These are phyloP conservation scores for Watersipora subatra DNA, from an alignment of 1,140 invertebrate genomes.

Conservation along the genomic window DNA sequence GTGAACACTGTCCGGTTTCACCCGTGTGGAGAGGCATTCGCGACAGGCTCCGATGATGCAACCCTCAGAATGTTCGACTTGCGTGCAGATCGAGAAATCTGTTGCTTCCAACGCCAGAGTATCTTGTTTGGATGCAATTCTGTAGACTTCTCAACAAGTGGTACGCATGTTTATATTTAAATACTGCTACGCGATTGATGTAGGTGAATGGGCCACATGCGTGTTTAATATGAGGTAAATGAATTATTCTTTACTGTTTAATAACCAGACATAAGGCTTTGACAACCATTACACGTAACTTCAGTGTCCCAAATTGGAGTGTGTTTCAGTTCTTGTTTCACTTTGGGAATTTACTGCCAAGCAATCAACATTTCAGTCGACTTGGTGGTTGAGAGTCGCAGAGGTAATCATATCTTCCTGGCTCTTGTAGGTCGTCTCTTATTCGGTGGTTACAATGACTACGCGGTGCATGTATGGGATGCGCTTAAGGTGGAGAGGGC, in stretches of 20 bases:
- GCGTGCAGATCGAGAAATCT: slow-evolving; percentile 91
- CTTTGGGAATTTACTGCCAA: too few species aligned
- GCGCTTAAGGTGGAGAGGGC: slow-evolving; percentile 82
- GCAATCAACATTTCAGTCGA: too few species aligned
- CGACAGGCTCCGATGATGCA: slow-evolving; percentile 93
- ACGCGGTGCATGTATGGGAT: slow-evolving; percentile 98
- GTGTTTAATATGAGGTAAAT: too few species aligned
- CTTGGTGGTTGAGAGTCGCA: too few species aligned
- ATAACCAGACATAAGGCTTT: too few species aligned
- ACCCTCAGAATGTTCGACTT: slow-evolving; percentile 92
- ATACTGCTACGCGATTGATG: too few species aligned
- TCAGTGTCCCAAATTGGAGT: too few species aligned
- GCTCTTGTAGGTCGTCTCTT: slow-evolving; percentile 67
- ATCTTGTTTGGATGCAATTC: slow-evolving; percentile 97
- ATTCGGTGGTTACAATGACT: slow-evolving; percentile 98
- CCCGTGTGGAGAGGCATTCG: slow-evolving; percentile 97
- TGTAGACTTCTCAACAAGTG: slow-evolving; percentile 92
- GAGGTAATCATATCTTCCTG: too few species aligned
- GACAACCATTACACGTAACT: too few species aligned
- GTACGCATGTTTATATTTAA: slow-evolving; percentile 46
- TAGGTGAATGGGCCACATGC: too few species aligned
- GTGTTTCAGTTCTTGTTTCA: too few species aligned
- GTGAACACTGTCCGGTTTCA: slow-evolving; percentile 97
- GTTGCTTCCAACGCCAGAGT: slow-evolving; percentile 88
- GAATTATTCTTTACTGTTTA: too few species aligned